Percentiles rank a stretch among this genome's conserved stretches.
Conservation (phyloP, 1,140 invertebrate species). For the Andricus grossulariae region DNA sequence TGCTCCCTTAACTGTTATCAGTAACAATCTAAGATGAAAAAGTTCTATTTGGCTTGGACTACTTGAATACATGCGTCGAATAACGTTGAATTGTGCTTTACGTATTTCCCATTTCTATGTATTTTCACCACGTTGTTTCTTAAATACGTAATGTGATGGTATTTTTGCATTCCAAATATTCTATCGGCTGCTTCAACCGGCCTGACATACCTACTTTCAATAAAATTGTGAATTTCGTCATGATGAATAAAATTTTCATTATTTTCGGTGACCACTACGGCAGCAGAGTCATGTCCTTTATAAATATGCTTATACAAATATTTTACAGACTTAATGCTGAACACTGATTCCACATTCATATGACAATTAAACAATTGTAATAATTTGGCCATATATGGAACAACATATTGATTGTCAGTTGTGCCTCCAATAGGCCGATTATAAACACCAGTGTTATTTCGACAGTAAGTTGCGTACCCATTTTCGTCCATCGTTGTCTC, state of each 20-base stretch:
- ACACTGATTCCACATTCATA: slow-evolving; percentile 36
- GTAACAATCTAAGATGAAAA: no score
- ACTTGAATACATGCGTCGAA: no score
- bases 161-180: slow-evolving; percentile 43
- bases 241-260: slow-evolving; percentile 17
- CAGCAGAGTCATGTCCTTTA: no score
- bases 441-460: neutral
- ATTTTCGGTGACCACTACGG: slow-evolving; percentile 9
- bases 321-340: slow-evolving; percentile 39
- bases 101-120: no score
- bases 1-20: no score
- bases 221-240: slow-evolving; percentile 31
- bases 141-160: slow-evolving; percentile 41
- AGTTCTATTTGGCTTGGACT: no score
- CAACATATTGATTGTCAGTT: no score
- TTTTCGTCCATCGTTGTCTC: no score
- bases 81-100: no score
- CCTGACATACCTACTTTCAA: slow-evolving; percentile 35
- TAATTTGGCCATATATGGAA: slow-evolving; percentile 5
- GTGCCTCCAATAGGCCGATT: neutral
- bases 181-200: slow-evolving; percentile 24
- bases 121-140: slow-evolving; percentile 34
- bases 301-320: no score
- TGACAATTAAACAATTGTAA: no score
- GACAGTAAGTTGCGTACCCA: neutral